Conservation (phyloP, 2,888 invertebrate genomes). For the Temnothorax rugatulus region DNA sequence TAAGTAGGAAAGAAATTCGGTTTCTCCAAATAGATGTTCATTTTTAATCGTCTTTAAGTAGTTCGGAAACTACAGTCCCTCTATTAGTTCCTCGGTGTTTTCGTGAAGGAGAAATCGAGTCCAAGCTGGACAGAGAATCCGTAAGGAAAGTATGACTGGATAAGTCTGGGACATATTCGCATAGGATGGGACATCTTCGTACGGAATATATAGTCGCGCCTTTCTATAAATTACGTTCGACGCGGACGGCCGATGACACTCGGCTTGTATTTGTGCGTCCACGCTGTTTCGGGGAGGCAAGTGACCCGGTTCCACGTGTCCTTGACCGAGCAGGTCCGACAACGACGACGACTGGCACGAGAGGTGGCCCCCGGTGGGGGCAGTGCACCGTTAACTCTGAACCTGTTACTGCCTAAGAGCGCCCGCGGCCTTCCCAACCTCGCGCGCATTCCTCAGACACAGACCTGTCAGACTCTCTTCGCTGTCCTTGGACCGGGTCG, state of each 20-base stretch:
- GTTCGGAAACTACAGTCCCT: not conserved
- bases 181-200: not conserved
- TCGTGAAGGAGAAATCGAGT: not conserved
- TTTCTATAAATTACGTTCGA: conserved; percentile 13
- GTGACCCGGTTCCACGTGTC: conserved; percentile 83
- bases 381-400: conserved; percentile 80
- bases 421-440: conserved; percentile 75
- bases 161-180: not conserved
- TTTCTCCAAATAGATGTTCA: not conserved
- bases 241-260: not conserved
- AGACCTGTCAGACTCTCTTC: conserved; percentile 9
- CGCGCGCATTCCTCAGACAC: conserved; percentile 64
- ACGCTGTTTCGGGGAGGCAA: conserved; percentile 69
- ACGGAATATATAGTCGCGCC: not conserved
- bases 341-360: conserved; percentile 59
- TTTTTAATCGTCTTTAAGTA: not conserved
- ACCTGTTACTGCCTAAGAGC: conserved; percentile 79
- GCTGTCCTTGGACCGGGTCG: conserved; percentile 46
- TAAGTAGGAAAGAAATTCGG: not conserved
- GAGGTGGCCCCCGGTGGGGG: conserved; percentile 74
- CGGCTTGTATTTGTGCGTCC: not conserved
- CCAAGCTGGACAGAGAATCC: not conserved
- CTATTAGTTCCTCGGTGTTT: not conserved
- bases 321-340: conserved; percentile 82
- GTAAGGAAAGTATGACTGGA: not conserved